Percentiles rank a stretch among this genome's conserved stretches.
These are phyloP conservation scores for Diarsia dahlii DNA, from an alignment of 2,888 invertebrate genomes.

Conservation along the genomic window DNA sequence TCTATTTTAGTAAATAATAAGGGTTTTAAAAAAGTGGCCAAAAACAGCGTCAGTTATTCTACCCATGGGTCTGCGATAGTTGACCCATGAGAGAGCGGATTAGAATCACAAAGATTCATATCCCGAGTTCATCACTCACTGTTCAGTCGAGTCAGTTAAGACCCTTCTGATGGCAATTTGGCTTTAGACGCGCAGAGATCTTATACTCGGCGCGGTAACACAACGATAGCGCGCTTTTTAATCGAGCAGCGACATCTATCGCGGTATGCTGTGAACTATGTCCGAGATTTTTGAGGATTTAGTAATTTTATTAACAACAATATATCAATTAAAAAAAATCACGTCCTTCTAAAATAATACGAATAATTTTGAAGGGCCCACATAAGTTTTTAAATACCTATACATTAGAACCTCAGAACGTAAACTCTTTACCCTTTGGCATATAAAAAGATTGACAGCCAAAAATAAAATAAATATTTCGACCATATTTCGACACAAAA, in stretches of 20 bases:
- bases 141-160: conserved; percentile 90
- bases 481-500: conserved; percentile 50
- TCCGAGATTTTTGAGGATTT: background rate
- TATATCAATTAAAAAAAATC: too few species aligned
- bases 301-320: background rate
- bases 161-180: conserved; percentile 82
- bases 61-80: conserved; percentile 81
- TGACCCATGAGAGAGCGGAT: conserved; percentile 78
- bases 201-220: conserved; percentile 37
- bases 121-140: conserved; percentile 86
- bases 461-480: conserved; percentile 42
- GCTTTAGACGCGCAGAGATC: rapidly evolving
- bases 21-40: conserved; percentile 66
- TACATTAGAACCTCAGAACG: conserved; percentile 8
- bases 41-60: conserved; percentile 82
- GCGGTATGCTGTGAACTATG: conserved; percentile 12
- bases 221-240: conserved; percentile 69
- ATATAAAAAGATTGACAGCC: conserved; percentile 16
- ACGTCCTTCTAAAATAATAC: too few species aligned
- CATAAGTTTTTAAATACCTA: too few species aligned
- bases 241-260: conserved; percentile 69
- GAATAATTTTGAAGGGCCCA: too few species aligned
- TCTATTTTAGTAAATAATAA: too few species aligned
- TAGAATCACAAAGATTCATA: conserved; percentile 79
- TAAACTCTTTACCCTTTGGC: conserved; percentile 10